These are phyloP conservation scores for Malthinus seriepunctatus DNA, from an alignment of 2,888 invertebrate species.

Conservation along the genomic window DNA sequence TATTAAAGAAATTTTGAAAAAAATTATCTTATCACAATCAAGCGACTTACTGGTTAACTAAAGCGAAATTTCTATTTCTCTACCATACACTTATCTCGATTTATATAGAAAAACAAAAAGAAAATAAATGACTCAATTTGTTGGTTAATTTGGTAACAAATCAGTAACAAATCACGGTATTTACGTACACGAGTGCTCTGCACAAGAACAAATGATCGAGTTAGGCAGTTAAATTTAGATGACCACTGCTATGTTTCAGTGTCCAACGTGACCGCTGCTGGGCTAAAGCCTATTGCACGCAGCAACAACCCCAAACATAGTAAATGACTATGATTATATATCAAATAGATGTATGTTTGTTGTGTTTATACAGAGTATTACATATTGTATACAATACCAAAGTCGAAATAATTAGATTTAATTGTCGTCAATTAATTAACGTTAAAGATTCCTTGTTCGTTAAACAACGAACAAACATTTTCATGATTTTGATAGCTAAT, in stretches of 20 bases:
- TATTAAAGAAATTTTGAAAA: too few species aligned
- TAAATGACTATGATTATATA: constrained; percentile 5
- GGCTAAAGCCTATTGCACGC: constrained; percentile 19
- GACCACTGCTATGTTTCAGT: constrained; percentile 49
- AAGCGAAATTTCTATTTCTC: too few species aligned
- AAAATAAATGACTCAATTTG: constrained; percentile 30
- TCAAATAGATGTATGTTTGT: constrained; percentile 1
- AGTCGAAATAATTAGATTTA: too few species aligned
- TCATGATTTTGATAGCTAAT: not conserved
- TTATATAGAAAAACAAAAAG: not conserved
- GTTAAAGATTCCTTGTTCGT: too few species aligned
- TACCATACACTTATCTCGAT: too few species aligned
- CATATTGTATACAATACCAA: not conserved
- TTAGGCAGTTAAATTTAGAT: constrained; percentile 48
- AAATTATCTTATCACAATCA: too few species aligned
- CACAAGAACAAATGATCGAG: constrained; percentile 43
- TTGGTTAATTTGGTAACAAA: constrained; percentile 47
- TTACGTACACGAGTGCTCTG: constrained; percentile 35
- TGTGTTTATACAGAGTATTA: not conserved
- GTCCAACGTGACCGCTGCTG: constrained; percentile 30
- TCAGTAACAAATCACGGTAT: constrained; percentile 47
- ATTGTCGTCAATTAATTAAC: too few species aligned
- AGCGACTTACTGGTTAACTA: too few species aligned
- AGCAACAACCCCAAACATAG: constrained; percentile 7
- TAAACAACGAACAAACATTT: not conserved